These are phyloP conservation scores for Paraescarpia echinospica DNA, from an alignment of 1,140 invertebrate species.

Conservation along the genomic window DNA sequence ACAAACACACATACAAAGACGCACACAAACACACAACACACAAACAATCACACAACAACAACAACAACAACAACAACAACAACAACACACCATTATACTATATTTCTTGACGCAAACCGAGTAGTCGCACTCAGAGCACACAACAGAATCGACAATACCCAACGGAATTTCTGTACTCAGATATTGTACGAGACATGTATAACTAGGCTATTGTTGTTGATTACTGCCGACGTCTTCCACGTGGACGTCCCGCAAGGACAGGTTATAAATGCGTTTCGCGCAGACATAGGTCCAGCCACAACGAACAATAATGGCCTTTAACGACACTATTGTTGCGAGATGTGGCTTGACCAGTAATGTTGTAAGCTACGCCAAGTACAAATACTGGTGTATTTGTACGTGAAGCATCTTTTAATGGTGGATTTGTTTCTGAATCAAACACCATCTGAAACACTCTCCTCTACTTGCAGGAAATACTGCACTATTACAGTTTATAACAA, in stretches of 20 bases:
- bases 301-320: background rate
- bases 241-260: background rate
- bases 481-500: too few relatives aligned
- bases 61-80: too few relatives aligned
- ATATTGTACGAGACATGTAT: background rate
- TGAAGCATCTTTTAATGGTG: too few relatives aligned
- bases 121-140: background rate
- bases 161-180: background rate
- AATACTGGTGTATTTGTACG: background rate
- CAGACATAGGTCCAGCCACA: too few relatives aligned
- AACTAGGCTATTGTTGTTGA: background rate
- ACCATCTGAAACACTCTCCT: too few relatives aligned
- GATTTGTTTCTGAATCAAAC: too few relatives aligned
- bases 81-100: too few relatives aligned
- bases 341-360: background rate
- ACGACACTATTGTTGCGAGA: background rate
- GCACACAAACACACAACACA: background rate
- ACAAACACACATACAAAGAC: background rate
- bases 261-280: background rate
- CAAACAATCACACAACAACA: too few relatives aligned
- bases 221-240: background rate
- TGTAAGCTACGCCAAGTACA: background rate
- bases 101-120: background rate
- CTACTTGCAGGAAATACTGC: too few relatives aligned
- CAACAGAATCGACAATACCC: background rate